Evolutionary conservation across 1,140 invertebrate species (phyloP).

Genomic region (Tenebrio molitor): DNA sequence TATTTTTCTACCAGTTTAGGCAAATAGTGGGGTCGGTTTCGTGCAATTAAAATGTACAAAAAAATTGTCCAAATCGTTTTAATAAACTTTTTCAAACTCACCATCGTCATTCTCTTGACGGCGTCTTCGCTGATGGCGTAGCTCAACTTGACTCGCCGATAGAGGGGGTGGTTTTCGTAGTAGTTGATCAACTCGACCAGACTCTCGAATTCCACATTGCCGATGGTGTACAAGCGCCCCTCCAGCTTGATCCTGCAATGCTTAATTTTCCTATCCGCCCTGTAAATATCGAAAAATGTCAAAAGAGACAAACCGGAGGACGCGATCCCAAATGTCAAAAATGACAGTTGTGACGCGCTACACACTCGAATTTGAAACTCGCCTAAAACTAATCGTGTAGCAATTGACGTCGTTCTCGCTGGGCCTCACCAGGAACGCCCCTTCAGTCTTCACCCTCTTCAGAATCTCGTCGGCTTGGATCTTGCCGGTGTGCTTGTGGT

Average conservation of each 20-base stretch:
- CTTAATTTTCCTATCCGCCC: conserved; percentile 94
- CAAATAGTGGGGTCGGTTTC: conserved; percentile 50
- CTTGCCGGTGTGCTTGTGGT: conserved; percentile 84
- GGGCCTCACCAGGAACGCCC: conserved; percentile 92
- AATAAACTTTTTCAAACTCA: conserved; percentile 67
- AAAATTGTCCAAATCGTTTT: conserved; percentile 2
- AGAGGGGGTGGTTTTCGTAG: conserved; percentile 92
- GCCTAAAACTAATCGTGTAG: conserved; percentile 97
- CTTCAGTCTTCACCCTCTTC: conserved; percentile 85
- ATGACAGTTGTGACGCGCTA: too few relatives aligned
- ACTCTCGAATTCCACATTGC: conserved; percentile 92
- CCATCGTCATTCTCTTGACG: conserved; percentile 75
- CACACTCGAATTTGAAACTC: too few relatives aligned
- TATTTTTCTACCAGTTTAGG: too few relatives aligned
- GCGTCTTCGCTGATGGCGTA: conserved; percentile 89
- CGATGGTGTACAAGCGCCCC: conserved; percentile 91
- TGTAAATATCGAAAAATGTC: conserved; percentile 62
- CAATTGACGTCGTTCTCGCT: conserved; percentile 87
- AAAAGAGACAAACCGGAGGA: neutral
- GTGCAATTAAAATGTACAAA: conserved; percentile 32
- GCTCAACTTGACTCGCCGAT: conserved; percentile 88
- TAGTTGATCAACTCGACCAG: conserved; percentile 93
- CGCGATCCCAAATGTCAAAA: neutral
- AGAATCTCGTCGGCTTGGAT: conserved; percentile 89
- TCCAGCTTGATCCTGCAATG: conserved; percentile 95